These are phyloP conservation scores for Aspiorhynchus laticeps DNA, from an alignment of 2,113 vertebrate genomes.

Conservation along the genomic window DNA sequence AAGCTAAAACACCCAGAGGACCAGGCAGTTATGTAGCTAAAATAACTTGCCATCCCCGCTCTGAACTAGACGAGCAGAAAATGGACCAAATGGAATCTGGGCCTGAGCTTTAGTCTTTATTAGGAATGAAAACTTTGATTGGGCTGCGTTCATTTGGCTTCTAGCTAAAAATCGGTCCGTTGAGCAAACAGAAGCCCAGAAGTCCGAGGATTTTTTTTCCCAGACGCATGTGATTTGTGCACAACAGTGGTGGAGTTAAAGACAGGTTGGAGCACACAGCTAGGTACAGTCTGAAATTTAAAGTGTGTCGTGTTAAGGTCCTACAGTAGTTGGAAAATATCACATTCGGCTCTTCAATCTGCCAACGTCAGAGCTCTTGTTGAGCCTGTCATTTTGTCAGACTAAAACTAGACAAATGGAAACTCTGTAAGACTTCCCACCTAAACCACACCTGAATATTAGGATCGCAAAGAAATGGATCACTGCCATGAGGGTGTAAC, in stretches of 20 bases:
- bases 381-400: conserved; percentile 36
- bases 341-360: conserved; percentile 14
- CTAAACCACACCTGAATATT: neutral
- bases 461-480: conserved; percentile 5
- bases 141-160: neutral
- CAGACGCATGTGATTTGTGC: neutral
- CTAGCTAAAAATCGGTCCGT: neutral
- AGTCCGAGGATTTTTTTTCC: conserved; percentile 1
- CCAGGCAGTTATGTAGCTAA: conserved; percentile 58
- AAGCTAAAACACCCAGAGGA: conserved; percentile 43
- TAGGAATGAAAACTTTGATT: neutral
- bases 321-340: neutral
- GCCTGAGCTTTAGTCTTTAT: neutral
- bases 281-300: conserved; percentile 6
- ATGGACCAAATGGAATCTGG: neutral
- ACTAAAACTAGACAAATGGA: conserved; percentile 10
- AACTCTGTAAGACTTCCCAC: conserved; percentile 13
- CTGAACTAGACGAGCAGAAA: conserved; percentile 48
- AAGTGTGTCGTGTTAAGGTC: neutral
- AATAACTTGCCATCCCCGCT: conserved; percentile 72
- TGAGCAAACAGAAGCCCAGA: neutral
- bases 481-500: conserved; percentile 11
- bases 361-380: conserved; percentile 15
- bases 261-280: neutral
- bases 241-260: conserved; percentile 13